Evolutionary conservation across 2,113 vertebrate genomes (phyloP).

Genomic region (Osmerus eperlanus): DNA sequence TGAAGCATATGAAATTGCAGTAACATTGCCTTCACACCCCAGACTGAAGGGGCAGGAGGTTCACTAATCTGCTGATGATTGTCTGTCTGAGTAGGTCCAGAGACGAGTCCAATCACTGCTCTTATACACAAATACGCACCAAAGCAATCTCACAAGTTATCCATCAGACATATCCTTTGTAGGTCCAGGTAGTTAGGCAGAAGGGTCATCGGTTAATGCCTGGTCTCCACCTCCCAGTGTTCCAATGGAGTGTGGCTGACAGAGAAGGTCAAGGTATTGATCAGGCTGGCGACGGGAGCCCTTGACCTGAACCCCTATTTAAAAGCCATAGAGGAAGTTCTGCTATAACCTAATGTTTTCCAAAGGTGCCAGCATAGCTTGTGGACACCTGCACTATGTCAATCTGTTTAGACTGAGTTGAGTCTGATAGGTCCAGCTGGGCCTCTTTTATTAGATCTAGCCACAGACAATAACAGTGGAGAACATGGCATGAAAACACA

Average conservation of each 20-base stretch:
- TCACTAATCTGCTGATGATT: conserved; percentile 46
- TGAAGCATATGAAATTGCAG: conserved; percentile 52
- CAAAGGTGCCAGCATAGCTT: conserved; percentile 73
- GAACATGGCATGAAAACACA: conserved; percentile 68
- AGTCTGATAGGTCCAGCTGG: conserved; percentile 70
- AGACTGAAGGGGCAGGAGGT: conserved; percentile 11
- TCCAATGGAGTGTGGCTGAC: conserved; percentile 21
- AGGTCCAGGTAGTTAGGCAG: conserved; percentile 61
- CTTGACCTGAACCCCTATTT: conserved; percentile 75
- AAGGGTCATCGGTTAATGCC: conserved; percentile 57
- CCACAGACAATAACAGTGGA: conserved; percentile 70
- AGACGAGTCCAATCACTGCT: conserved; percentile 52
- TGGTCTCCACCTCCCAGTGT: conserved; percentile 51
- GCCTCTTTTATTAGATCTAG: conserved; percentile 60
- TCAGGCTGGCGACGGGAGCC: conserved; percentile 68
- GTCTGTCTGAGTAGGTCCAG: conserved; percentile 29
- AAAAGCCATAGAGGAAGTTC: conserved; percentile 79
- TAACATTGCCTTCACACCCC: conserved; percentile 43
- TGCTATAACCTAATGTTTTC: conserved; percentile 77
- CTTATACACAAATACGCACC: conserved; percentile 67
- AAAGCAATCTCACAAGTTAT: conserved; percentile 53
- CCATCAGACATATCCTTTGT: conserved; percentile 61
- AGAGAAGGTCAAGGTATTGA: conserved; percentile 72
- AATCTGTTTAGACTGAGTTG: conserved; percentile 40
- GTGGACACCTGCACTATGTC: conserved; percentile 75